Conservation (phyloP, 2,113 vertebrate species). For the Pterocles burchelli region DNA sequence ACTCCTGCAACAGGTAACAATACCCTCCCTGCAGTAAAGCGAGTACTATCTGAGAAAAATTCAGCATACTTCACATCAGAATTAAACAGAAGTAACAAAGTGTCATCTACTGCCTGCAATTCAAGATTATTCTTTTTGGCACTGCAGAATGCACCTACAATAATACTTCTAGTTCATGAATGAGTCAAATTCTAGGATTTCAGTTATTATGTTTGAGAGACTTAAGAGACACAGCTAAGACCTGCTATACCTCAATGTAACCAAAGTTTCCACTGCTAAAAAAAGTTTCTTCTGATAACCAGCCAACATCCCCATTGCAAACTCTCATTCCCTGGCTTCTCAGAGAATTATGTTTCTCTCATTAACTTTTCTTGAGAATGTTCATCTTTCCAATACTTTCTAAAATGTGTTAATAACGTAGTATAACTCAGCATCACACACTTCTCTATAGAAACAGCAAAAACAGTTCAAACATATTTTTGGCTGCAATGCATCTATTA, state of each 20-base stretch:
- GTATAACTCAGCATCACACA: neutral
- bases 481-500: neutral
- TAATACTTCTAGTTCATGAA: neutral
- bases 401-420: neutral
- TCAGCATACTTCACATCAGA: neutral
- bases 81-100: neutral
- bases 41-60: neutral
- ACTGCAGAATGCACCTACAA: neutral
- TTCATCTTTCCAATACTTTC: conserved; percentile 1
- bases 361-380: conserved; percentile 5
- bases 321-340: neutral
- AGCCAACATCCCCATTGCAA: conserved; percentile 4
- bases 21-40: neutral
- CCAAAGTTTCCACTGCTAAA: conserved; percentile 8
- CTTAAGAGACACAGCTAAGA: neutral
- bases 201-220: neutral
- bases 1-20: neutral
- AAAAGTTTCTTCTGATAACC: neutral
- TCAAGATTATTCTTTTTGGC: neutral
- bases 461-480: conserved; percentile 22
- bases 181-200: neutral
- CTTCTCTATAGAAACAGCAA: conserved; percentile 48
- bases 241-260: neutral
- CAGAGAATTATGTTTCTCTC: conserved; percentile 36
- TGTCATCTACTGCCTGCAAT: neutral